Evolutionary conservation across 1,140 invertebrate genomes (phyloP).

Genomic region (Phortica variegata): DNA sequence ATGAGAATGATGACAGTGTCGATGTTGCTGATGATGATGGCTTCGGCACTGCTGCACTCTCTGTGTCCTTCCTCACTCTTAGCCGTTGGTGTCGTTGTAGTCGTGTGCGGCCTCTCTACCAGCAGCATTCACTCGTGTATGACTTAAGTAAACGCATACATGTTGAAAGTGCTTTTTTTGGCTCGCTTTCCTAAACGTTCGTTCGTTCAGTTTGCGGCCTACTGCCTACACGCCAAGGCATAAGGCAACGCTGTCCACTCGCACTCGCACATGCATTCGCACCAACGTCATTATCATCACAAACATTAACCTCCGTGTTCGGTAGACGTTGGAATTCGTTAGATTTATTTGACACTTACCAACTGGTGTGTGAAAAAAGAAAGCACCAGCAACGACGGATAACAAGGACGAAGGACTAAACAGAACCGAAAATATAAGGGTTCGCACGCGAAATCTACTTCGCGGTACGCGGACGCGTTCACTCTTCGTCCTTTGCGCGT

Average conservation of each 20-base stretch:
- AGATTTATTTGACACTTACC: conserved; percentile 49
- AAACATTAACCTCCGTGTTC: neutral
- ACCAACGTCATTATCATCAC: conserved; percentile 11
- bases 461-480: no score
- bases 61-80: no score
- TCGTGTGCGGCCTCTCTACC: neutral
- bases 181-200: no score
- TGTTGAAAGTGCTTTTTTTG: conserved; percentile 14
- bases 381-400: no score
- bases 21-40: no score
- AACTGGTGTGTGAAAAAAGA: conserved; percentile 49
- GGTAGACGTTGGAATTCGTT: conserved; percentile 16
- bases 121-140: conserved; percentile 52
- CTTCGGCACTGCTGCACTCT: no score
- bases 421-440: no score
- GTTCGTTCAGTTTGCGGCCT: conserved; percentile 51
- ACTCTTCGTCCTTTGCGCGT: no score
- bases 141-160: conserved; percentile 53
- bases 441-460: no score
- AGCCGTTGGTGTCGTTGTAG: neutral
- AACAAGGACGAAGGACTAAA: no score
- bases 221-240: conserved; percentile 41
- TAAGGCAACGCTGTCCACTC: conserved; percentile 32
- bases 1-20: no score
- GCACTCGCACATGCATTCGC: no score